Conservation (phyloP, 2,888 invertebrate species). For the Lycocerus yunnanus region DNA sequence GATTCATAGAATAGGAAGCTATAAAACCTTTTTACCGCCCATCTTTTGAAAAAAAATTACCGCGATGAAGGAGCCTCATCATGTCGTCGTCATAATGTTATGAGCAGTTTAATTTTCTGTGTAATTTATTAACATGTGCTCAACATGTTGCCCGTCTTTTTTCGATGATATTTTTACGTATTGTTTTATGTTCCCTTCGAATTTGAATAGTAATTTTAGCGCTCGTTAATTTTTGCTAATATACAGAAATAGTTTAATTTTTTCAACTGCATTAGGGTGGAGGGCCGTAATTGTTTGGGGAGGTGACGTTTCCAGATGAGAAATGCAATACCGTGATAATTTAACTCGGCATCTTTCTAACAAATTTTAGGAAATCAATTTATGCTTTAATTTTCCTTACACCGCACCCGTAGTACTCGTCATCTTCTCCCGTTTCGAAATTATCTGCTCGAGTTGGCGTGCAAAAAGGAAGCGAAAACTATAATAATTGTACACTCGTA, state of each 20-base stretch:
- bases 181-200: neutral
- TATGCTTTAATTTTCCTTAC: neutral
- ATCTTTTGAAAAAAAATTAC: slow-evolving; percentile 18
- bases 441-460: neutral
- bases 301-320: neutral
- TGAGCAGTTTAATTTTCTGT: slow-evolving; percentile 15
- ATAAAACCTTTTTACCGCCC: slow-evolving; percentile 16
- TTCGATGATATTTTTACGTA: neutral
- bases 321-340: neutral
- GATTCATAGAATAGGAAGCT: slow-evolving; percentile 23
- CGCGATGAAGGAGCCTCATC: slow-evolving; percentile 21
- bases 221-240: neutral
- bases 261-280: neutral
- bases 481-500: neutral
- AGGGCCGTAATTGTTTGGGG: neutral
- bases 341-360: neutral
- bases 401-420: neutral
- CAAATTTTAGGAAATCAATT: neutral
- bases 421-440: neutral
- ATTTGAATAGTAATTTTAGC: neutral
- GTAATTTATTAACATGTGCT: slow-evolving; percentile 20
- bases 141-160: slow-evolving; percentile 3
- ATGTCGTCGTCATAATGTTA: slow-evolving; percentile 10
- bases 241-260: neutral
- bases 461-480: neutral